Evolutionary conservation across 2,888 invertebrate species (phyloP).

Genomic region (Eupithecia subfuscata): DNA sequence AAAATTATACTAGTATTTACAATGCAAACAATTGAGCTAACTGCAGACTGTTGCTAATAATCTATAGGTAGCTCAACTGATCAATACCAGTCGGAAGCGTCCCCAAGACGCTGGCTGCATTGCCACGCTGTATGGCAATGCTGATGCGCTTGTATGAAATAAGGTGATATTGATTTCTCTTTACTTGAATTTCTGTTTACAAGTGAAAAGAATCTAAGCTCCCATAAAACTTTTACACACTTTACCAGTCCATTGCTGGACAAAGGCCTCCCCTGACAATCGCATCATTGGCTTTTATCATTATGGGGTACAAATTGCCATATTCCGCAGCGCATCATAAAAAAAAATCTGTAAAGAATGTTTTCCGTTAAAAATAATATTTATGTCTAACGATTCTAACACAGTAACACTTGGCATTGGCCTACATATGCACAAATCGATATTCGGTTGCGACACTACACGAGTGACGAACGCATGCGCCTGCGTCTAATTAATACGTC

Average conservation of each 20-base stretch:
- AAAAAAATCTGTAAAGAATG: neutral
- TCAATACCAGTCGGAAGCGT: too few species aligned
- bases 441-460: conserved; percentile 69
- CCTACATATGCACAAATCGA: conserved; percentile 69
- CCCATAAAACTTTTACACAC: neutral
- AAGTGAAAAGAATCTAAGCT: neutral
- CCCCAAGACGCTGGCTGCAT: too few species aligned
- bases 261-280: neutral
- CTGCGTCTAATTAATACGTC: conserved; percentile 51
- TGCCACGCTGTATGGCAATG: too few species aligned
- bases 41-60: too few species aligned
- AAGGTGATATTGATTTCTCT: too few species aligned
- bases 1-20: too few species aligned
- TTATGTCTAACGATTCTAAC: neutral
- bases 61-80: too few species aligned
- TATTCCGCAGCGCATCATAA: neutral
- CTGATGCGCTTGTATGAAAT: too few species aligned
- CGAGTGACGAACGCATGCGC: conserved; percentile 56
- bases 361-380: conserved; percentile 9
- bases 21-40: too few species aligned
- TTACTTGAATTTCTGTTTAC: too few species aligned
- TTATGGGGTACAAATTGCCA: too few species aligned
- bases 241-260: neutral
- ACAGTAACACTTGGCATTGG: conserved; percentile 64
- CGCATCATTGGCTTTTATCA: too few species aligned